Base-by-base conservation (phyloP, 2,797 vertebrate species). In the Sus cebifrons region DNA sequence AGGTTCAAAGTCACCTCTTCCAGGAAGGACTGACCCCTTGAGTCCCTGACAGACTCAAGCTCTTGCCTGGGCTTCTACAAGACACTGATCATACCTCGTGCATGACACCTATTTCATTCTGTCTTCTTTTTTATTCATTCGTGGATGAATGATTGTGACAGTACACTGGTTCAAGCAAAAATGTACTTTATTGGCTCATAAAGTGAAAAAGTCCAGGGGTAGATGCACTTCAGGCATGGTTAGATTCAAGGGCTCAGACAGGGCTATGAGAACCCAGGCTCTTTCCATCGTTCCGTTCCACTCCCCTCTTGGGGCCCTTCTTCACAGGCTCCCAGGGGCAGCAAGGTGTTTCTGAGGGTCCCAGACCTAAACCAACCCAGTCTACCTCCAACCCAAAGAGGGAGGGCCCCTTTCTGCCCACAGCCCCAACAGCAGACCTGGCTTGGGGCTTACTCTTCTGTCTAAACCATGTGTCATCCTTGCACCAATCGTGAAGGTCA, bases 1-100 rank as follows among this genome's bases (percentile, higher is more conserved):
- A 54, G 78, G 18, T 7, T 20, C 44, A 16, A 54, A 44, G 52
- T 1, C 29, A 5, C 29, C 60, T 58, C 40, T 52, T 79, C 64
- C 54, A 85, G 56, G 71, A 92, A 89, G 87, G n/a, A 58, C 29
- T 71, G n/a, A 58, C 29, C 65, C 54, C 2, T 20, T 6, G 65
- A 65, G 29, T 44, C 36, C 14, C 32, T 12, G 36, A n/a, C 36
- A 36, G 20, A 65, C 27, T 16, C 56, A 44, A 32, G 8, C 16
- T 74, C 49, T 52, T 67, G 60, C 27, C 21, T 77, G 17, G 54
- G 29, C 56, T 94, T 77, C 36, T 18, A 13, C 54, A 27, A 65
- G 5, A 27, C 56, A 40, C 44, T 44, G 21, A 25, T 27, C 49
- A 16, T 3, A 62, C 10, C 16, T 1, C 3, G 21, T 0, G 0